Evolutionary conservation across 2,888 invertebrate genomes (phyloP), one percentile per base, ranked within the genome.

Genomic region (Drosophila aldrichi): DNA sequence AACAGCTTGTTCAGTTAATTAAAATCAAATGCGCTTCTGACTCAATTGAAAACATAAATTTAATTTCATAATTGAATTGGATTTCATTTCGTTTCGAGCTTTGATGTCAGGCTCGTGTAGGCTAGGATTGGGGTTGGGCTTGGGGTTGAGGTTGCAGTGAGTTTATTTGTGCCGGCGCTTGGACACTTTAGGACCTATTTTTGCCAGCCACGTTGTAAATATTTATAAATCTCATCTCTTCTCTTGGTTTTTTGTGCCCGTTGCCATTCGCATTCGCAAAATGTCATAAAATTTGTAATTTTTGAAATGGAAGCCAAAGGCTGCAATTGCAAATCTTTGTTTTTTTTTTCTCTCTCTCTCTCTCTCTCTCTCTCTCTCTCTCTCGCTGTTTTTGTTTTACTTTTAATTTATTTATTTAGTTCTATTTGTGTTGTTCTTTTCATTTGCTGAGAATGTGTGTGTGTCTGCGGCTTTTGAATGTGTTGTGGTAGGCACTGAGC

Each of bases 251-350:
- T 54, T 25, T 51, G 32, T 12, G 2, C 32, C 34, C 10, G 16
- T 32, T 22, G n/a, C 68, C 61, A 29, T n/a, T n/a, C n/a, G n/a
- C 60, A 66, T 60, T 58, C 56, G 51, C 34, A 57, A 77, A 81
- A 79, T 70, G 77, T 69, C 74, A 79, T 68, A 73, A 64, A 61
- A 59, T 74, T 70, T 73, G 54, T 70, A 74, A 83, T 82, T 78
- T 71, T 67, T 79, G 64, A 78, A 79, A 78, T 74, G 77, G 77
- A 77, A 63, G 64, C 59, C 61, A 58, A 58, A 58, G 52, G 46
- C 70, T 25, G 52, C 38, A 46, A 52, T 44, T 59, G 63, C 36
- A 34, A 32, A 10, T 32, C 32, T 29, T 29, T 1, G 8, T 32
- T 7, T 32, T 10, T 9, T 9, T 32, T 32, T 32, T 10, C 3